A percentile compares a stretch with the other conserved stretches of the same genome.
These are phyloP conservation scores for Cheilosia impressa DNA, from an alignment of 2,888 invertebrate genomes.

Conservation along the genomic window DNA sequence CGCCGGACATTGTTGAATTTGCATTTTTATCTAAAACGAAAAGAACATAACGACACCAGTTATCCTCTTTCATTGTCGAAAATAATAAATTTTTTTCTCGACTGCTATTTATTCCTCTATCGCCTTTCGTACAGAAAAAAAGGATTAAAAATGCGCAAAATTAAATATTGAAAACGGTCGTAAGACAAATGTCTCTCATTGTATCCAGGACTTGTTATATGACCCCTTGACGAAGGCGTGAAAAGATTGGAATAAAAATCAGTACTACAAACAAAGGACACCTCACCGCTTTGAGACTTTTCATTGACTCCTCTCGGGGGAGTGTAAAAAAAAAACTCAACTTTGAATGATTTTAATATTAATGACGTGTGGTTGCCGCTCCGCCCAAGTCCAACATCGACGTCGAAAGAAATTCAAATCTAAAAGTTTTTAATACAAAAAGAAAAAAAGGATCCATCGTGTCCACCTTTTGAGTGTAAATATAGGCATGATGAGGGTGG, in stretches of 20 bases:
- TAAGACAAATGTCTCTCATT: conserved; percentile 12
- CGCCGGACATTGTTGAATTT: conserved; percentile 72
- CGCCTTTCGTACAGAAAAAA: conserved; percentile 47
- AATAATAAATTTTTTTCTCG: conserved; percentile 25
- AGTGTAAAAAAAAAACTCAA: conserved; percentile 16
- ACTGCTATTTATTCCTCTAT: conserved; percentile 41
- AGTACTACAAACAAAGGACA: conserved; percentile 54
- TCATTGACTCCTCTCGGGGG: conserved; percentile 34
- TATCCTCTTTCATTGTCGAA: conserved; percentile 41
- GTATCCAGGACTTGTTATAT: conserved; percentile 34
- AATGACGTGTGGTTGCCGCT: conserved; percentile 64
- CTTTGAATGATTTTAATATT: conserved; percentile 71
- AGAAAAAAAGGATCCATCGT: conserved; percentile 57
- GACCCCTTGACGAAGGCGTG: conserved; percentile 47
- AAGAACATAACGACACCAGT: conserved; percentile 9
- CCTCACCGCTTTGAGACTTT: conserved; percentile 28
- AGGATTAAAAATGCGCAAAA: conserved; percentile 69
- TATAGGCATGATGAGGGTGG: conserved; percentile 44
- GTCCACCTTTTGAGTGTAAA: conserved; percentile 65
- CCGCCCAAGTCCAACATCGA: conserved; percentile 31
- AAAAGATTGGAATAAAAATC: conserved; percentile 24
- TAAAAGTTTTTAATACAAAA: conserved; percentile 54
- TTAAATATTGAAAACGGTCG: conserved; percentile 63
- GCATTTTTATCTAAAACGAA: conserved; percentile 63
- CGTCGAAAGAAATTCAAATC: conserved; percentile 70